Percentiles rank a stretch among this genome's conserved stretches.
phyloP scores from a whole-genome alignment of 2,888 invertebrate species.

The Incurvaria masculella region DNA sequence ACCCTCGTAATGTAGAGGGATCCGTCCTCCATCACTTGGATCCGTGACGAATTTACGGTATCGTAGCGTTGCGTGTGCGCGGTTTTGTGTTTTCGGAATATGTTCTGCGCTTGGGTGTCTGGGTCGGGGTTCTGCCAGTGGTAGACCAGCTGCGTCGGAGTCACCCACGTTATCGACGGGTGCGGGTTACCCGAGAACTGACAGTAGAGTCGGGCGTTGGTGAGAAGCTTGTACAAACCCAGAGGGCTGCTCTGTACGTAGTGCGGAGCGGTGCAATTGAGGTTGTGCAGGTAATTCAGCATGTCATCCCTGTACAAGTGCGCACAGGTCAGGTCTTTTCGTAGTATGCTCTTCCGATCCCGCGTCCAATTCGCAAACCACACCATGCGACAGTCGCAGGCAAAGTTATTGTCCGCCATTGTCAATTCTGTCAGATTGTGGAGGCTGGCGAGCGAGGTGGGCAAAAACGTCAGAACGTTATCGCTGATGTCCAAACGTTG shows the following conservation, averaged over 20 bases:
- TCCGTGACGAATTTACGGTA: slow-evolving; percentile 51
- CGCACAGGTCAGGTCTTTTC: slow-evolving; percentile 64
- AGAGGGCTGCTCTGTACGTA: slow-evolving; percentile 60
- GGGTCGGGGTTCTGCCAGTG: slow-evolving; percentile 66
- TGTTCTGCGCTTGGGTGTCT: slow-evolving; percentile 62
- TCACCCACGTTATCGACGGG: slow-evolving; percentile 84
- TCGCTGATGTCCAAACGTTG: slow-evolving; percentile 65
- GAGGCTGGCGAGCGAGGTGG: slow-evolving; percentile 64
- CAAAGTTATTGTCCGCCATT: slow-evolving; percentile 75
- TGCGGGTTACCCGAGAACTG: slow-evolving; percentile 71
- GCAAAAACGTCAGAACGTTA: slow-evolving; percentile 69
- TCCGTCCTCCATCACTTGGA: slow-evolving; percentile 72
- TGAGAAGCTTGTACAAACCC: slow-evolving; percentile 60
- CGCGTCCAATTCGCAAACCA: slow-evolving; percentile 65
- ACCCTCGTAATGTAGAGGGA: slow-evolving; percentile 70
- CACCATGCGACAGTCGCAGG: slow-evolving; percentile 82
- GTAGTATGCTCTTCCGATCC: slow-evolving; percentile 42
- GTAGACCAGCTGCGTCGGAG: slow-evolving; percentile 67
- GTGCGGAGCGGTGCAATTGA: slow-evolving; percentile 67
- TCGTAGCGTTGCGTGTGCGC: slow-evolving; percentile 56
- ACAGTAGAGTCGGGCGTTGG: slow-evolving; percentile 73
- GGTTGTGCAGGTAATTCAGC: slow-evolving; percentile 64
- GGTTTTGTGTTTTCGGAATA: slow-evolving; percentile 63
- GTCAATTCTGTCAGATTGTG: slow-evolving; percentile 61
- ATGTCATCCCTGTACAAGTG: slow-evolving; percentile 67